Percentiles rank a stretch among this genome's conserved stretches.
phyloP scores from a whole-genome alignment of 2,797 vertebrate genomes.

The Sebastes matsubarae region DNA sequence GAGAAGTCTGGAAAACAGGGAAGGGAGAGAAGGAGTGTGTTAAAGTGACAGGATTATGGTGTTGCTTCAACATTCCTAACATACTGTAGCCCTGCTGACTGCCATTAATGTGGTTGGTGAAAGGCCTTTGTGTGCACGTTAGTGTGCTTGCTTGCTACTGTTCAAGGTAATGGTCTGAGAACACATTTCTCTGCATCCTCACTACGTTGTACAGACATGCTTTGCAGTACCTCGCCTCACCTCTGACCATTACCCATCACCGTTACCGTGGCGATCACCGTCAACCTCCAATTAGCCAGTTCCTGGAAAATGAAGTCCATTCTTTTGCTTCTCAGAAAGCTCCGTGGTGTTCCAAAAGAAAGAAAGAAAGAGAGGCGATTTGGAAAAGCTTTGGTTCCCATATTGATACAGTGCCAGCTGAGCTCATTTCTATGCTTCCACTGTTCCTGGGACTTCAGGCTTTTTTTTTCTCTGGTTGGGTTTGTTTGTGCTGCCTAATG shows the following conservation, averaged over 20 bases:
- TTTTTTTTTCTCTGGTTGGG: slow-evolving; percentile 11
- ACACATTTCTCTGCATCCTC: not conserved
- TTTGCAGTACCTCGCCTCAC: not conserved
- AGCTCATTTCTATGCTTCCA: slow-evolving; percentile 42
- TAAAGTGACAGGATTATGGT: slow-evolving; percentile 1
- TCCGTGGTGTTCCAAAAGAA: slow-evolving; percentile 18
- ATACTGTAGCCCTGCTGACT: slow-evolving; percentile 30
- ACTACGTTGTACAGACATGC: not conserved
- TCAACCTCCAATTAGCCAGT: slow-evolving; percentile 27
- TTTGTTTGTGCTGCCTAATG: slow-evolving; percentile 24
- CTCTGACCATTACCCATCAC: slow-evolving; percentile 22
- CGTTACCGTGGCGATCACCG: slow-evolving; percentile 12
- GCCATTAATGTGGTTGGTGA: slow-evolving; percentile 5
- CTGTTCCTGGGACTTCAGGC: slow-evolving; percentile 12
- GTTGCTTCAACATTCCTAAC: slow-evolving; percentile 37
- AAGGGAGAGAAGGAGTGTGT: not conserved
- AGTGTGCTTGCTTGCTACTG: not conserved
- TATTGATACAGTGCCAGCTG: slow-evolving; percentile 43
- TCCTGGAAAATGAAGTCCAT: slow-evolving; percentile 33
- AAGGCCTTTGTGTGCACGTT: not conserved
- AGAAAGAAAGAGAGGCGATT: slow-evolving; percentile 16
- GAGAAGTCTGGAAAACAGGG: not conserved
- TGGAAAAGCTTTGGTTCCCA: slow-evolving; percentile 33
- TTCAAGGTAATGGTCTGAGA: not conserved
- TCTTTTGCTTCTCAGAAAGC: slow-evolving; percentile 45